Conservation (phyloP, 1,140 invertebrate species). For the Drosophila pallidifrons region DNA sequence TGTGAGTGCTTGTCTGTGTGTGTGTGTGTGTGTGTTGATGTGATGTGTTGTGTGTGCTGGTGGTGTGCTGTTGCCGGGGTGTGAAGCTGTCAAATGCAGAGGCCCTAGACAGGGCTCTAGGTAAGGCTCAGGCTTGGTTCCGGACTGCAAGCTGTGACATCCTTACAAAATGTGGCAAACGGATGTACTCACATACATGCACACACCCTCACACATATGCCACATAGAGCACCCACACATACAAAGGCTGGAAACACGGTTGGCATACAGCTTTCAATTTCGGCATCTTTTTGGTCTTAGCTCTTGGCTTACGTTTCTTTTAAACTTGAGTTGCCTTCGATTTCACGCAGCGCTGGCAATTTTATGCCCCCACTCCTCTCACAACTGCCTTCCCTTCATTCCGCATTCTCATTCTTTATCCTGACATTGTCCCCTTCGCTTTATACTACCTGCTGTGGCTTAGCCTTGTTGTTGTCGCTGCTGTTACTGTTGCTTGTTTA, state of each 20-base stretch:
- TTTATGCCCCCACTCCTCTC: constrained; percentile 50
- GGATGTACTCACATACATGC: constrained; percentile 29
- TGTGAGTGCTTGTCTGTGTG: constrained; percentile 4
- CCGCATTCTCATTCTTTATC: not conserved
- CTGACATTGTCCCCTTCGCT: not conserved
- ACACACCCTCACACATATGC: constrained; percentile 12
- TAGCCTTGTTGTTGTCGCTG: constrained; percentile 47
- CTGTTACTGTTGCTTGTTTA: constrained; percentile 62
- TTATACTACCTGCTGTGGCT: constrained; percentile 43
- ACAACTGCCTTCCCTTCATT: not conserved
- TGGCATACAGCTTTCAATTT: constrained; percentile 68
- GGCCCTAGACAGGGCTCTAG: constrained; percentile 62
- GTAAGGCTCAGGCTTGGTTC: constrained; percentile 51
- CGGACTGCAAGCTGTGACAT: constrained; percentile 73
- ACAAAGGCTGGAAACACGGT: constrained; percentile 15
- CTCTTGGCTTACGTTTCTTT: constrained; percentile 77
- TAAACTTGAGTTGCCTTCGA: constrained; percentile 72
- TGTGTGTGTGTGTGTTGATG: not conserved
- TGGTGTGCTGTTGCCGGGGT: constrained; percentile 55
- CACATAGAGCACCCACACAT: constrained; percentile 6
- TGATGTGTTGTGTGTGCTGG: constrained; percentile 4
- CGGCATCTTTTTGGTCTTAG: constrained; percentile 73
- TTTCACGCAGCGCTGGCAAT: constrained; percentile 81
- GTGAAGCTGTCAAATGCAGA: constrained; percentile 81
- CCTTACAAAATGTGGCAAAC: constrained; percentile 74